Percentiles rank a stretch among this genome's conserved stretches.
Conservation (phyloP, 2,888 invertebrate species). For the Physocephala rufipes region DNA sequence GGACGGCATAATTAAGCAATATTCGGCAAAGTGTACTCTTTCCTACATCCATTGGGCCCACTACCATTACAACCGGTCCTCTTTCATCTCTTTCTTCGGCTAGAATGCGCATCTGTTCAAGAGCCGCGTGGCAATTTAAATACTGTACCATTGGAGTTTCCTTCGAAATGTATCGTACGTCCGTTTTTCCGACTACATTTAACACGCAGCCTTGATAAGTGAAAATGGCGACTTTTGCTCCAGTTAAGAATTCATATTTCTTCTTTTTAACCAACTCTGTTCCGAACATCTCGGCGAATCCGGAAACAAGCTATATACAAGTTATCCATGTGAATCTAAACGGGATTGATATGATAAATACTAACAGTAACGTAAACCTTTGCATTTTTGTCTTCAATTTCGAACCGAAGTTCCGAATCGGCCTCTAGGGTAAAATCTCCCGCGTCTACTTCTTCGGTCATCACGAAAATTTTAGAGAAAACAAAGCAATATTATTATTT, state of each 20-base stretch:
- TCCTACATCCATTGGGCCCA: constrained; percentile 95
- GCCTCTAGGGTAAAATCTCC: constrained; percentile 83
- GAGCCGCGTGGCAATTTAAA: constrained; percentile 92
- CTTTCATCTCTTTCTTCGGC: constrained; percentile 77
- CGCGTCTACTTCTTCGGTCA: constrained; percentile 52
- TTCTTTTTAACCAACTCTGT: constrained; percentile 94
- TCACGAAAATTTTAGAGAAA: constrained; percentile 33
- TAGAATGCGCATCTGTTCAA: constrained; percentile 86
- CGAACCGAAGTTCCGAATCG: constrained; percentile 92
- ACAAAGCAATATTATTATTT: not conserved
- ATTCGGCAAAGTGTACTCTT: constrained; percentile 91
- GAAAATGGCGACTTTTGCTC: constrained; percentile 94
- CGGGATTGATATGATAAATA: not conserved
- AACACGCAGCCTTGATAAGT: constrained; percentile 95
- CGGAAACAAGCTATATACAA: constrained; percentile 80
- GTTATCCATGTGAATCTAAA: not conserved
- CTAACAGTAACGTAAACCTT: constrained; percentile 81
- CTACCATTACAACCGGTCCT: constrained; percentile 89
- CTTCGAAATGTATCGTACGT: constrained; percentile 93
- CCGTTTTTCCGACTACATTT: constrained; percentile 86
- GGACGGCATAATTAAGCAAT: constrained; percentile 92
- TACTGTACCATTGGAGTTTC: constrained; percentile 98
- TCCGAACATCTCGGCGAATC: constrained; percentile 96
- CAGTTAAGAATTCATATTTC: constrained; percentile 86
- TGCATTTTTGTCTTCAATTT: constrained; percentile 88